Percentiles rank a stretch among this genome's conserved stretches.
phyloP scores from a whole-genome alignment of 53 echinoderm and acorn worm species.

The Arbacia lixula region DNA sequence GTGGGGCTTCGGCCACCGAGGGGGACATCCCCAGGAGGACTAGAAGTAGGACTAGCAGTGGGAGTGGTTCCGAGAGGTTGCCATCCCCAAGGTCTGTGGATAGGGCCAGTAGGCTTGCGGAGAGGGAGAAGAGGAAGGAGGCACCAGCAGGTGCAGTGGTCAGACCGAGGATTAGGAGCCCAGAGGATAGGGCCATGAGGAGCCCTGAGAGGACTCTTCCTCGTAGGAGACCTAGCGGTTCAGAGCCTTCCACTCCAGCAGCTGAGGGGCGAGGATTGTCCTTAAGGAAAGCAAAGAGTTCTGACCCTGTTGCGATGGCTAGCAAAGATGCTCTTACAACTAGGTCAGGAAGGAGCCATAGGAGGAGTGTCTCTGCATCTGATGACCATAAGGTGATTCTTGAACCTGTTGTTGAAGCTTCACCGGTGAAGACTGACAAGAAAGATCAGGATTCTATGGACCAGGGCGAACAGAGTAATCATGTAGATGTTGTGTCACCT shows the following conservation, averaged over 20 bases:
- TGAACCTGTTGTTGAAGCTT: conserved; percentile 18
- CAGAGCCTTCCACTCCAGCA: neutral
- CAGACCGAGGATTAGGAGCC: conserved; percentile 10
- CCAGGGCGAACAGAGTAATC: conserved; percentile 5
- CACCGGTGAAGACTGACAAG: neutral
- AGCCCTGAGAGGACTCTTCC: conserved; percentile 37
- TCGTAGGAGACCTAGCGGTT: conserved; percentile 1
- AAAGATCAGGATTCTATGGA: neutral
- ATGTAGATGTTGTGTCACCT: neutral
- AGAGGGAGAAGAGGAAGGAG: conserved; percentile 32
- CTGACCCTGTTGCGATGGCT: neutral
- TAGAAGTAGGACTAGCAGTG: conserved; percentile 39
- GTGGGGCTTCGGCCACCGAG: conserved; percentile 53
- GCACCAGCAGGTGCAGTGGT: neutral
- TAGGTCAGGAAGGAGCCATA: conserved; percentile 13
- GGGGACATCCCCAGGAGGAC: conserved; percentile 28
- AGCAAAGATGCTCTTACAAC: neutral
- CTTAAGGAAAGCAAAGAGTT: conserved; percentile 3
- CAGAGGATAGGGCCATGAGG: neutral
- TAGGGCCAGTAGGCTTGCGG: conserved; percentile 31
- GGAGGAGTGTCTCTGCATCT: conserved; percentile 8
- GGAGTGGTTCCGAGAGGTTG: conserved; percentile 35
- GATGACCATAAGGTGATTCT: conserved; percentile 6
- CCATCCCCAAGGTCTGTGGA: conserved; percentile 14
- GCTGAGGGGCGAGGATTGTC: neutral